Evolutionary conservation across 2,113 vertebrate species (phyloP), one percentile per base, ranked within the genome.

Genomic region (Caracal caracal): DNA sequence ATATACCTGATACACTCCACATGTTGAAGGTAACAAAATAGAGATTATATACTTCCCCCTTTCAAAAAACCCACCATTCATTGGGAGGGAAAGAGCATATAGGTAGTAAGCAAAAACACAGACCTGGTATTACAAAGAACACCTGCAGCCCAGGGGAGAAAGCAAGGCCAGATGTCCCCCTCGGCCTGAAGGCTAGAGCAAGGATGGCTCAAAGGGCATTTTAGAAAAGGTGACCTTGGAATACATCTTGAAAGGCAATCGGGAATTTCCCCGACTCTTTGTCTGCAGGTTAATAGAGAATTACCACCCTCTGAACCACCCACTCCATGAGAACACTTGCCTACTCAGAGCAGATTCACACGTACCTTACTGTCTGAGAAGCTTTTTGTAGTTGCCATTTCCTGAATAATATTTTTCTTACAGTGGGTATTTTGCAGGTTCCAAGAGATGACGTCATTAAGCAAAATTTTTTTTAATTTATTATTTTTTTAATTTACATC

Each of bases 1-100:
- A 37, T 4, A 17, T 7, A 76, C 3, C 13, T 3, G 10, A 86
- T 6, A 71, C 1, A 65, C 6, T n/a, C 19, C 0, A 0, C 11
- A 13, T 13, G 24, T 3, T 33, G 2, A 17, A 10, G 19, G 13
- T 10, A n/a, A 37, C 63, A 49, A 61, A 68, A 84, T 6, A 30
- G 80, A 88, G 47, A 61, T 5, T 5, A 33, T 0, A 20, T 2
- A 24, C 16, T 63, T 53, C 51, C 26, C 22, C 19, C 40, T 76
- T 15, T 81, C 79, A n/a, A 49, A 82, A 80, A 28, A 5, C 35
- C 47, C 19, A 22, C 17, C 22, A 8, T 47, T 73, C 43, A 5
- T 15, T 22, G 33, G 89, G 28, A 76, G 37, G 89, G 28, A 76
- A 89, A 86, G 37, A 37, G 5, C 51, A 4, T 0, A 26, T 7